phyloP scores from a whole-genome alignment of 1,140 invertebrate species.

The Kradibia gibbosae region DNA sequence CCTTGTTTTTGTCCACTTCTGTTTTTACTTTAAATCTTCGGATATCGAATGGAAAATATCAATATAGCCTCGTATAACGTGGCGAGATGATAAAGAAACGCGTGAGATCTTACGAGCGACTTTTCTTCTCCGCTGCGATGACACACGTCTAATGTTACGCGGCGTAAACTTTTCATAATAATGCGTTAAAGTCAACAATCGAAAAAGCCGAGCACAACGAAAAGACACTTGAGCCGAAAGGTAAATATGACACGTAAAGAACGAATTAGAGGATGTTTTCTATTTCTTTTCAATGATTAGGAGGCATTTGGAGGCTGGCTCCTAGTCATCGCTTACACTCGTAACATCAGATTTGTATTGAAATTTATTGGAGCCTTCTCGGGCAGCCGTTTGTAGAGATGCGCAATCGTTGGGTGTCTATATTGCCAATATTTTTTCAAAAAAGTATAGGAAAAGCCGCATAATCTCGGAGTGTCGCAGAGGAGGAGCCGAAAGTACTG shows the following conservation, averaged over 20 bases:
- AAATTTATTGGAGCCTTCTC: background rate
- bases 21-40: background rate
- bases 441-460: background rate
- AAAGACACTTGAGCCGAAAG: background rate
- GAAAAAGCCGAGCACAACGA: background rate
- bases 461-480: background rate
- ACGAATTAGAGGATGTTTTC: no score
- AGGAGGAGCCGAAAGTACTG: constrained; percentile 13
- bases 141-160: background rate
- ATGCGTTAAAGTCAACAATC: background rate
- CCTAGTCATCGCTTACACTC: no score
- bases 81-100: background rate
- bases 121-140: background rate
- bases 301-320: no score
- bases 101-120: background rate
- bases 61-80: constrained; percentile 9
- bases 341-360: background rate
- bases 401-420: background rate
- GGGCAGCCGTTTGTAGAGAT: background rate
- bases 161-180: background rate
- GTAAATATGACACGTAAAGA: no score
- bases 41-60: constrained; percentile 3
- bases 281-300: no score
- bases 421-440: background rate
- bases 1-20: background rate